Percentiles rank a stretch among this genome's conserved stretches.
Conservation (phyloP, 1,140 invertebrate genomes). For the Gryon sp. region DNA sequence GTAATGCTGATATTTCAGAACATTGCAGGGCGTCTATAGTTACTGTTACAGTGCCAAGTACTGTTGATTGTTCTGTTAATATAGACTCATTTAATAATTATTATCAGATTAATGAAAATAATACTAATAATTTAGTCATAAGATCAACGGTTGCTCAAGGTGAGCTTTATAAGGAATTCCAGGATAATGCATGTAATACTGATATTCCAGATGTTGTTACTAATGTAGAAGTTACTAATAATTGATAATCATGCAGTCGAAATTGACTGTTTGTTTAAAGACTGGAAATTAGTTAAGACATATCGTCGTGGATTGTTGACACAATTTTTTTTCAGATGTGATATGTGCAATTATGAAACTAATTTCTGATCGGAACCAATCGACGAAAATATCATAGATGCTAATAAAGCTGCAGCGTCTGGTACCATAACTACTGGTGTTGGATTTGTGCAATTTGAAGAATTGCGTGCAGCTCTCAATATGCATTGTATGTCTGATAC, state of each 20-base stretch:
- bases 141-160: too few species aligned
- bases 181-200: too few species aligned
- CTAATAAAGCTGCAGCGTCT: conserved; percentile 24
- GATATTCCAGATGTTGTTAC: too few species aligned
- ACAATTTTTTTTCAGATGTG: conserved; percentile 20
- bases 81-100: too few species aligned
- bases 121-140: too few species aligned
- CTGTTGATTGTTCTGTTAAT: too few species aligned
- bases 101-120: too few species aligned
- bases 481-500: conserved; percentile 44
- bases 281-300: conserved; percentile 29
- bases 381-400: neutral
- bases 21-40: too few species aligned
- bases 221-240: too few species aligned
- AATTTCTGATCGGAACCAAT: conserved; percentile 44
- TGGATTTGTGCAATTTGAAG: conserved; percentile 45
- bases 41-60: too few species aligned
- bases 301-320: conserved; percentile 9
- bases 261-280: conserved; percentile 34
- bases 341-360: conserved; percentile 26
- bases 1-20: too few species aligned
- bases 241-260: conserved; percentile 22
- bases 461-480: conserved; percentile 41
- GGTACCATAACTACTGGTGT: conserved; percentile 41
- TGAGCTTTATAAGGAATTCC: too few species aligned